Evolutionary conservation across 2,113 vertebrate species (phyloP).

Genomic region (Gymnogyps californianus): DNA sequence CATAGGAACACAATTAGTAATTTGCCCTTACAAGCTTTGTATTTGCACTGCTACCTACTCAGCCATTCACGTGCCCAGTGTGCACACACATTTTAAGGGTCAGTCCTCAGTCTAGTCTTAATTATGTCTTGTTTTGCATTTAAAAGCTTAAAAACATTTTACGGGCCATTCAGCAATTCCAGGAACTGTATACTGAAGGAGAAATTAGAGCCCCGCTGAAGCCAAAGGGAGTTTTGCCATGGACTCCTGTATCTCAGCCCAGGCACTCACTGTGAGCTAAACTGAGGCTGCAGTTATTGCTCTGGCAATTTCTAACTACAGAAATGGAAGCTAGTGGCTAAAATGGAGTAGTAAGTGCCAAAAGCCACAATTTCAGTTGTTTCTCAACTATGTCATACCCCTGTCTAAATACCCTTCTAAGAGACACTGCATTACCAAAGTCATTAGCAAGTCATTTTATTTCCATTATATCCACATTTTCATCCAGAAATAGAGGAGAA

Average conservation of each 20-base stretch:
- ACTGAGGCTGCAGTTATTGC: not conserved
- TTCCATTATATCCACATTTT: conserved; percentile 33
- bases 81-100: not conserved
- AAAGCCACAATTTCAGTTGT: not conserved
- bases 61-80: not conserved
- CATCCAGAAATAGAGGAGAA: conserved; percentile 4
- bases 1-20: not conserved
- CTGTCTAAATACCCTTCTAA: not conserved
- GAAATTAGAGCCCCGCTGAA: not conserved
- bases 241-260: not conserved
- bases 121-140: not conserved
- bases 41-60: not conserved
- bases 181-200: not conserved
- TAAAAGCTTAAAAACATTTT: not conserved
- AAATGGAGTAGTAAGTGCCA: not conserved
- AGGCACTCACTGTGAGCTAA: not conserved
- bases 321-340: not conserved
- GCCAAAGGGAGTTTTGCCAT: not conserved
- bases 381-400: not conserved
- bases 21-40: not conserved
- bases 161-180: not conserved
- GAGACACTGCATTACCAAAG: not conserved
- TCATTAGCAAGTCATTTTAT: conserved; percentile 48
- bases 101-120: not conserved
- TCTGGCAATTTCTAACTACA: not conserved